Conservation (phyloP, 1,140 invertebrate species). For the Oedothorax gibbosus region DNA sequence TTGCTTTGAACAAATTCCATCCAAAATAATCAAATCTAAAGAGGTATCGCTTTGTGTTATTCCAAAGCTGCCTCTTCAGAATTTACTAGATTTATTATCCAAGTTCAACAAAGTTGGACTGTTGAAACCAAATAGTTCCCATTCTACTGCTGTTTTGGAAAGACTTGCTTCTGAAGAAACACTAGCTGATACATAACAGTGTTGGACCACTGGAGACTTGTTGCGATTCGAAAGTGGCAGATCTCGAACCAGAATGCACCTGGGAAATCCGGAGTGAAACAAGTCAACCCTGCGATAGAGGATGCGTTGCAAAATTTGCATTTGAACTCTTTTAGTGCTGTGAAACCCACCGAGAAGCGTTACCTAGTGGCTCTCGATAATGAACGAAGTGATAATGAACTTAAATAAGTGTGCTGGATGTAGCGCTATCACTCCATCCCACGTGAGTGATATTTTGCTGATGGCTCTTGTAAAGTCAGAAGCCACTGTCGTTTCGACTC, state of each 20-base stretch:
- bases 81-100: conserved; percentile 74
- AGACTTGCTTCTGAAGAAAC: conserved; percentile 68
- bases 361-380: conserved; percentile 75
- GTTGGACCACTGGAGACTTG: conserved; percentile 74
- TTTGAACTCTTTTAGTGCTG: conserved; percentile 68
- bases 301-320: conserved; percentile 68
- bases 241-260: conserved; percentile 2
- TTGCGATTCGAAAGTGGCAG: conserved; percentile 66
- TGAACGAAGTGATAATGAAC: conserved; percentile 70
- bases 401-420: conserved; percentile 68
- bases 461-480: conserved; percentile 70
- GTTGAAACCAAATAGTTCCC: conserved; percentile 69
- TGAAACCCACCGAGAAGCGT: conserved; percentile 72
- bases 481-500: conserved; percentile 64
- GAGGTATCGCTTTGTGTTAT: conserved; percentile 76
- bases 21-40: conserved; percentile 74
- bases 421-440: conserved; percentile 69
- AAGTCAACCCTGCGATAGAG: conserved; percentile 64
- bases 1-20: conserved; percentile 76
- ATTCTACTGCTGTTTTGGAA: conserved; percentile 69
- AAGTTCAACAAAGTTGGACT: conserved; percentile 76
- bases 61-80: conserved; percentile 72
- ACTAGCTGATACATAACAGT: conserved; percentile 69
- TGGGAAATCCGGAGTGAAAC: conserved; percentile 63
- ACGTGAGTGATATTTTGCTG: conserved; percentile 71